phyloP scores from a whole-genome alignment of 2,888 invertebrate species.

The Tenthredo distinguenda region DNA sequence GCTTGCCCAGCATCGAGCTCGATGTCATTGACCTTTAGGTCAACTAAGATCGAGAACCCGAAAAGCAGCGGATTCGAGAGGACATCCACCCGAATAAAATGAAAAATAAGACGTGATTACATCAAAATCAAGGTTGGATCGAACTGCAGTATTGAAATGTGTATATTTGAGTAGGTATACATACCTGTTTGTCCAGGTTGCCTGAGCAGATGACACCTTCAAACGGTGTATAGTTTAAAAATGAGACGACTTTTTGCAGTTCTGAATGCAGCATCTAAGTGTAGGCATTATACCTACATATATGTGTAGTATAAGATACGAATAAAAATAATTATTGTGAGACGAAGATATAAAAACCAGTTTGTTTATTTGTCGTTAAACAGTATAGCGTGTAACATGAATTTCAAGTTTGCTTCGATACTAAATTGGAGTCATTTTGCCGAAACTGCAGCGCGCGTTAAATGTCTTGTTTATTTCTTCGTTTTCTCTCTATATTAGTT shows the following conservation, averaged over 20 bases:
- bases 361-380: slow-evolving; percentile 66
- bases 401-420: slow-evolving; percentile 54
- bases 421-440: background rate
- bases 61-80: slow-evolving; percentile 20
- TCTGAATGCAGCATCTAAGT: background rate
- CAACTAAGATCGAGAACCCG: slow-evolving; percentile 29
- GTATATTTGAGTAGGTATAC: background rate
- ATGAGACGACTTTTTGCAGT: background rate
- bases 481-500: background rate
- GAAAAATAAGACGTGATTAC: slow-evolving; percentile 1
- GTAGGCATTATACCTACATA: background rate
- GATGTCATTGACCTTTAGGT: slow-evolving; percentile 38
- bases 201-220: background rate
- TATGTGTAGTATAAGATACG: background rate
- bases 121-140: background rate
- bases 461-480: background rate
- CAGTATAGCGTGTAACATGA: slow-evolving; percentile 62
- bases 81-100: slow-evolving; percentile 28
- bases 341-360: slow-evolving; percentile 63
- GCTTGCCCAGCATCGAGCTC: slow-evolving; percentile 20
- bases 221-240: background rate
- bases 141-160: background rate
- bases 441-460: slow-evolving; percentile 20
- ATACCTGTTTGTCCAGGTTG: slow-evolving; percentile 28
- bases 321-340: background rate